These are phyloP conservation scores for Megaleporinus macrocephalus DNA, from an alignment of 2,113 vertebrate species.

Conservation along the genomic window DNA sequence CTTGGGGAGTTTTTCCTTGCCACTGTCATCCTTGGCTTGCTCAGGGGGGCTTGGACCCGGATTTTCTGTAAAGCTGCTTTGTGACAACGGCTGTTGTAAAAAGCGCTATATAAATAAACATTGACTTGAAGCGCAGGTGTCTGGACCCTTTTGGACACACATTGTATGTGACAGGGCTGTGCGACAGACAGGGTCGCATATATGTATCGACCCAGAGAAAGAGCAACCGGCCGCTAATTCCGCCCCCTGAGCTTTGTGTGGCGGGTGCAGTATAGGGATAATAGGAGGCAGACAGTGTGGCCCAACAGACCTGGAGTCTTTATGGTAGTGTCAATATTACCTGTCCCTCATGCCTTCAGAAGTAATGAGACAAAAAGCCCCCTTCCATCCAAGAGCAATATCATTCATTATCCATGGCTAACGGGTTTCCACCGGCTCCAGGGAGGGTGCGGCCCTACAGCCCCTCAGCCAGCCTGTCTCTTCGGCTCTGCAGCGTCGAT, in stretches of 20 bases:
- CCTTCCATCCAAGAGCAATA: conserved; percentile 47
- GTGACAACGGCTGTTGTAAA: no score
- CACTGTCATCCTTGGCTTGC: no score
- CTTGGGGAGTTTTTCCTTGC: no score
- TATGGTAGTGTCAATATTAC: conserved; percentile 50
- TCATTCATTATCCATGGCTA: conserved; percentile 60
- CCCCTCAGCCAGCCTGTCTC: conserved; percentile 47
- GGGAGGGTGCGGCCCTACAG: background rate
- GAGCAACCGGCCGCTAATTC: conserved; percentile 39
- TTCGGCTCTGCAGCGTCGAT: conserved; percentile 3
- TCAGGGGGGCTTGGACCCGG: no score
- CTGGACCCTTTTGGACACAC: background rate
- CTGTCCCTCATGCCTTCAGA: conserved; percentile 46
- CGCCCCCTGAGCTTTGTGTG: conserved; percentile 18
- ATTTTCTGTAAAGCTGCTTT: no score
- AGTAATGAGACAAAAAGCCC: conserved; percentile 49
- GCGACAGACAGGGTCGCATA: background rate
- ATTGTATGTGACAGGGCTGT: background rate
- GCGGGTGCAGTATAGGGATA: conserved; percentile 20
- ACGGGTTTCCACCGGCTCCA: conserved; percentile 42
- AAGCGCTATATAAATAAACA: no score
- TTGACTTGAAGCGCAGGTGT: background rate
- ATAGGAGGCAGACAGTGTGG: conserved; percentile 47
- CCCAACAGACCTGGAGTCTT: conserved; percentile 51
- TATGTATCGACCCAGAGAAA: conserved; percentile 34